Evolutionary conservation across 2,797 vertebrate genomes (phyloP).

Genomic region (Coendou prehensilis): DNA sequence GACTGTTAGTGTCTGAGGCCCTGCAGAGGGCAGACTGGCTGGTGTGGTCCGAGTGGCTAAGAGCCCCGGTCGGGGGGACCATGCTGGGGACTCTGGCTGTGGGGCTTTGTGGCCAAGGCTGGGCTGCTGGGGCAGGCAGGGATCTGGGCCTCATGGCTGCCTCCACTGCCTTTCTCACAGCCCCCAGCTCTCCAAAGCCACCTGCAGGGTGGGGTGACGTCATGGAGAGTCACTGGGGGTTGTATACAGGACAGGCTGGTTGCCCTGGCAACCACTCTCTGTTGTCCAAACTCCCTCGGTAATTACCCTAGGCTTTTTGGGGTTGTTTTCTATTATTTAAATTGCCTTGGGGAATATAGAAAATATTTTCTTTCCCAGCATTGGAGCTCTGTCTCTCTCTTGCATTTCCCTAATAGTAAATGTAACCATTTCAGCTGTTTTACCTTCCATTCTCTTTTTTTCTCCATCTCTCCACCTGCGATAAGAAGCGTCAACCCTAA

Average conservation of each 20-base stretch:
- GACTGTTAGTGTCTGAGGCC: background rate
- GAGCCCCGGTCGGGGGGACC: background rate
- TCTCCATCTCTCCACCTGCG: background rate
- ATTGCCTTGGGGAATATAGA: background rate
- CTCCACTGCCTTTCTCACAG: background rate
- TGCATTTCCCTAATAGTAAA: conserved; percentile 17
- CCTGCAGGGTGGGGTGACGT: conserved; percentile 24
- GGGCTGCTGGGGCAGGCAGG: background rate
- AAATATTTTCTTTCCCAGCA: conserved; percentile 25
- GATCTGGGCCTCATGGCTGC: background rate
- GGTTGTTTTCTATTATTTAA: conserved; percentile 69
- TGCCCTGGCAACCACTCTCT: conserved; percentile 61
- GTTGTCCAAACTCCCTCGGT: conserved; percentile 14
- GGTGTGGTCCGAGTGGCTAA: background rate
- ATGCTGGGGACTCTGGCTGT: background rate
- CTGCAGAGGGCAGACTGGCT: background rate
- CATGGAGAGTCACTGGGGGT: background rate
- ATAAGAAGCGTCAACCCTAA: background rate
- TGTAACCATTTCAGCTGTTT: background rate
- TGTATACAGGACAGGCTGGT: background rate
- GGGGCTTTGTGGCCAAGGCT: background rate
- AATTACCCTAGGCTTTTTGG: conserved; percentile 8
- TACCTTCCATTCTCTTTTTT: background rate
- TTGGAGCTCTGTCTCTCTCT: background rate
- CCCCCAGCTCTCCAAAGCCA: conserved; percentile 46